Evolutionary conservation across 1,140 invertebrate species (phyloP).

Genomic region (Solen grandis): DNA sequence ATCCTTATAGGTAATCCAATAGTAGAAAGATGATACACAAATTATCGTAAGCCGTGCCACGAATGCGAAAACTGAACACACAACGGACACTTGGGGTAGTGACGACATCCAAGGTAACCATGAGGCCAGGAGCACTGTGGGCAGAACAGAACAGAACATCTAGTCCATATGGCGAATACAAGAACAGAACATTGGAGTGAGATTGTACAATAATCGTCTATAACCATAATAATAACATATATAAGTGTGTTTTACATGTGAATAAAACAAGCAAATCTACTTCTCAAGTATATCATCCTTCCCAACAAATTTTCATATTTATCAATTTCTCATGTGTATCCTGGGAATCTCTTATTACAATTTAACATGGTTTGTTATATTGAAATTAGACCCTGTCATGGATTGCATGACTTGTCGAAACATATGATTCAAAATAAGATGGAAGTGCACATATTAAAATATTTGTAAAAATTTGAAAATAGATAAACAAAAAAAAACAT

Average conservation of each 20-base stretch:
- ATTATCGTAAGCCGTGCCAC: conserved; percentile 32
- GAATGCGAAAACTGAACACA: conserved; percentile 49
- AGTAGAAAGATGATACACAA: conserved; percentile 42
- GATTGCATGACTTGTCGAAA: too few species aligned
- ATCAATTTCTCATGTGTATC: background rate
- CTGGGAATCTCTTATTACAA: too few species aligned
- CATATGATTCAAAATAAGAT: too few species aligned
- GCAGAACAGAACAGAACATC: conserved; percentile 23
- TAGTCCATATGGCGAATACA: conserved; percentile 7
- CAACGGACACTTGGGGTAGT: conserved; percentile 20
- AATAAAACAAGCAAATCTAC: background rate
- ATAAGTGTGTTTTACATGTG: background rate
- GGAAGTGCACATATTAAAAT: too few species aligned
- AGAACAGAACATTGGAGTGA: background rate
- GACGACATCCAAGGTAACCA: conserved; percentile 44
- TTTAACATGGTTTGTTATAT: too few species aligned
- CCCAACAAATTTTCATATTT: background rate
- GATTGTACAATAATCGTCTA: background rate
- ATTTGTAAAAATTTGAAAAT: too few species aligned
- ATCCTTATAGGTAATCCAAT: conserved; percentile 54
- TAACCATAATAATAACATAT: background rate
- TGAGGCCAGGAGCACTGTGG: conserved; percentile 44
- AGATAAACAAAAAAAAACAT: too few species aligned
- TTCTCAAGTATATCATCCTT: background rate
- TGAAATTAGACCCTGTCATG: too few species aligned